Percentiles rank a stretch among this genome's conserved stretches.
Evolutionary conservation across 2,113 vertebrate species (phyloP).

Genomic region (Elgaria multicarinata): DNA sequence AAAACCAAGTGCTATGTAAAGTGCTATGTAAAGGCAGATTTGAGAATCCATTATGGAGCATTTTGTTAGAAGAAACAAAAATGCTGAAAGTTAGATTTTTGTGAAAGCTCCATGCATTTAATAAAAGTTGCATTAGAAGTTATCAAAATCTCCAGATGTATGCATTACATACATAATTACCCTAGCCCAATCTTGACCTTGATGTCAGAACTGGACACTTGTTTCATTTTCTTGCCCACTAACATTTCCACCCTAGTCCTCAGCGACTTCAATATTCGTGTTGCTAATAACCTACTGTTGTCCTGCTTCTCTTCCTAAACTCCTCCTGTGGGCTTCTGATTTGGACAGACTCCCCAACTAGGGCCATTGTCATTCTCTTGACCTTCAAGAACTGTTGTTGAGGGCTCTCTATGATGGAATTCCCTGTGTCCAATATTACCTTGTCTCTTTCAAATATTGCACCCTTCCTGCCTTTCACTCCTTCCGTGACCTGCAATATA

Average conservation of each 20-base stretch:
- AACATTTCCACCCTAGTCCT: background rate
- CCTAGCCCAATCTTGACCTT: background rate
- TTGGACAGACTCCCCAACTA: background rate
- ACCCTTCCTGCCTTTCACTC: background rate
- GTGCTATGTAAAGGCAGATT: background rate
- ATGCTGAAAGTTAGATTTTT: background rate
- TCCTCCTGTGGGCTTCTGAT: background rate
- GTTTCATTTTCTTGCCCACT: background rate
- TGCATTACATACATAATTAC: background rate
- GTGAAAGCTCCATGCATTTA: background rate
- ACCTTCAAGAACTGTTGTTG: background rate
- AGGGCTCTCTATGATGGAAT: background rate
- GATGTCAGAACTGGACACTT: background rate
- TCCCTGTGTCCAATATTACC: too few relatives aligned
- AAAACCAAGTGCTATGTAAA: too few relatives aligned
- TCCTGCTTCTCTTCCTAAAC: background rate
- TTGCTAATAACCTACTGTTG: background rate
- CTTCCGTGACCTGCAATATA: background rate
- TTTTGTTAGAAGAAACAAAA: background rate
- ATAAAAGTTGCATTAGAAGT: background rate
- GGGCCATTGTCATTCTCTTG: background rate
- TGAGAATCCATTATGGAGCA: background rate
- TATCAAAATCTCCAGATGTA: background rate
- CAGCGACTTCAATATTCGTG: background rate
- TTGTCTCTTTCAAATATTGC: background rate